Evolutionary conservation across 1,140 invertebrate genomes (phyloP), one percentile per base, ranked within the genome.

Genomic region (Eriosoma lanigerum): DNA sequence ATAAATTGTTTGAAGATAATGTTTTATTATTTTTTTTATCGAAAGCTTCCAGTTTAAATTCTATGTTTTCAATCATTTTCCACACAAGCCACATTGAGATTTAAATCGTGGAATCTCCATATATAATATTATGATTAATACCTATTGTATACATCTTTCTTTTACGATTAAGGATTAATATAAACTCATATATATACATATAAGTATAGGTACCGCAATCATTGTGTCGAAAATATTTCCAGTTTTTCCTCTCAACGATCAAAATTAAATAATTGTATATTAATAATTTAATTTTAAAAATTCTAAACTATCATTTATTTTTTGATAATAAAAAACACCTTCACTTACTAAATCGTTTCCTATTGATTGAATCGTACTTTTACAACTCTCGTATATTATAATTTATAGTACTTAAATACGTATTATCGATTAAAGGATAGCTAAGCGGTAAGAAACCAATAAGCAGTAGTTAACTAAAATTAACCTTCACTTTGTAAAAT

Each of bases 91-190:
- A 46, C 64, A 66, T 46, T 44, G 62, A 38, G 32, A 15, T 64
- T 38, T 64, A 19, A 64, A 64, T 64, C 32, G 62, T 38, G 62
- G 9, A 21, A 21, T 38, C 29, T 64, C 19, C n/a, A n/a, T 21
- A 17, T 29, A 8, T 60, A 60, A n/a, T 64, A 4, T 38, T 29
- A 64, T 32, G 32, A 64, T 64, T 66, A 66, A 44, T 66, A n/a
- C n/a, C 38, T 46, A 66, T 66, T 66, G 32, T 66, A 4, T 19
- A n/a, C 1, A 21, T 66, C 12, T 32, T 46, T n/a, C n/a, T 66
- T 62, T 38, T 66, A 21, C 38, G 13, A 32, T 54, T 75, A 75
- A 38, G 52, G 13, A 13, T 32, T 32, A 17, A 21, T 58, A 52
- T 54, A 46, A 21, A 38, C 24, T 5, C 46, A 52, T 21, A 17